A percentile compares a stretch with the other conserved stretches of the same genome.
These are phyloP conservation scores for Camponotus pennsylvanicus DNA, from an alignment of 1,140 invertebrate species.

Conservation along the genomic window DNA sequence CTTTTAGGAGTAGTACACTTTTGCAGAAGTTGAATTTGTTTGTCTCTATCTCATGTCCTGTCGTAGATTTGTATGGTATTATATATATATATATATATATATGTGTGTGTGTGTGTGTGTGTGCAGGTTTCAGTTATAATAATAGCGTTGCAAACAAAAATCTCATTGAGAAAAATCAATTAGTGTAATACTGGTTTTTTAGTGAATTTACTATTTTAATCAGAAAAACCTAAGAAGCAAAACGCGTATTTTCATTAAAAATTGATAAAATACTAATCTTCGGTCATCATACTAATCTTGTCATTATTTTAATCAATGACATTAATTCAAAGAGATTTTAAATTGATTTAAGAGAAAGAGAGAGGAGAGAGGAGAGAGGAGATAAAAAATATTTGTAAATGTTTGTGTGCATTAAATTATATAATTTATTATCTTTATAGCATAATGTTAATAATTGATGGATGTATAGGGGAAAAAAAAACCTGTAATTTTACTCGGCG, in stretches of 20 bases:
- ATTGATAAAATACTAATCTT: too few species aligned
- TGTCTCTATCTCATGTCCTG: not conserved
- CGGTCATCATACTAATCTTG: too few species aligned
- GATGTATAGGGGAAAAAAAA: not conserved
- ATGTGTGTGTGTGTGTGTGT: too few species aligned
- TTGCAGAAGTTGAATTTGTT: not conserved
- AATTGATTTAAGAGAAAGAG: too few species aligned
- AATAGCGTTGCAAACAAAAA: not conserved
- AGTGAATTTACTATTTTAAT: too few species aligned
- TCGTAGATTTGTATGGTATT: not conserved
- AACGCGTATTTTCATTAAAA: too few species aligned
- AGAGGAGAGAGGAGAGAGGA: not conserved
- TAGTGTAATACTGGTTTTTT: too few species aligned
- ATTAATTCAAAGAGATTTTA: too few species aligned
- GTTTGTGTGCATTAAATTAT: not conserved
- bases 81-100: not conserved
- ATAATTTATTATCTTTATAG: not conserved
- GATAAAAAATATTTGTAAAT: not conserved
- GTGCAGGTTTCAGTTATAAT: too few species aligned
- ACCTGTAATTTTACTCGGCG: not conserved
- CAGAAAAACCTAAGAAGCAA: too few species aligned
- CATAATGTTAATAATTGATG: not conserved
- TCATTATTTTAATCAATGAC: too few species aligned
- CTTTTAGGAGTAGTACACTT: slow-evolving; percentile 3
- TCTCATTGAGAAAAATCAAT: not conserved